Base-by-base conservation (phyloP, 1,140 invertebrate genomes). In the Aporrectodea caliginosa region DNA sequence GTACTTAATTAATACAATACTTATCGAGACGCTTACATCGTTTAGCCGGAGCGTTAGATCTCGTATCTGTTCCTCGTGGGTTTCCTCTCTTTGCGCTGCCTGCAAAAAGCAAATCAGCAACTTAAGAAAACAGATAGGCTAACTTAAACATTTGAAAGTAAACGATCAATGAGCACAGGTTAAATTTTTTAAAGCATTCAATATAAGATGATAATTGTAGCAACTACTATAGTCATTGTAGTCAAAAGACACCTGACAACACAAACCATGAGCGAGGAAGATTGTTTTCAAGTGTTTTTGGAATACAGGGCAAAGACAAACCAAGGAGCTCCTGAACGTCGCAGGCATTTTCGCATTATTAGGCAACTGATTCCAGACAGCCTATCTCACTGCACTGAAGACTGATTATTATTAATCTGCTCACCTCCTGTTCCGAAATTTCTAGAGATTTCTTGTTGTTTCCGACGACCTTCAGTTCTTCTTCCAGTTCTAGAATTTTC, bases 11-110 rank as follows among this genome's bases (percentile, higher is more conserved):
- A n/a, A n/a, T n/a, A n/a, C n/a, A n/a, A n/a, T n/a, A n/a, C n/a
- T n/a, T n/a, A n/a, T n/a, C n/a, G n/a, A 30, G 32, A 73, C 6
- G n/a, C 87, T 86, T 82, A 88, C 88, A 80, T 88, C 86, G 84
- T 88, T 88, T 91, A 99, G 95, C 90, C 97, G 94, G 89, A 95
- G 94, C 87, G 95, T 97, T 89, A 99, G 92, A 89, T 95, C 97
- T 92, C 98, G 98, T 92, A 99, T 99, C 92, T 98, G 97, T 90
- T 98, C 95, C 92, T 99, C 98, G 92, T 98, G 99, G 89, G 98
- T 96, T 91, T 99, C 98, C 91, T 99, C 98, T 89, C 98, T 94
- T 92, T 99, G 97, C 91, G 97, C 98, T 91, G 97, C 95, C 97
- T 99, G 6, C 16, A 16, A n/a, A 33, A 30, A 73, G 2, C 6